Evolutionary conservation across 2,113 vertebrate species (phyloP).

Genomic region (Oryzias woworae): DNA sequence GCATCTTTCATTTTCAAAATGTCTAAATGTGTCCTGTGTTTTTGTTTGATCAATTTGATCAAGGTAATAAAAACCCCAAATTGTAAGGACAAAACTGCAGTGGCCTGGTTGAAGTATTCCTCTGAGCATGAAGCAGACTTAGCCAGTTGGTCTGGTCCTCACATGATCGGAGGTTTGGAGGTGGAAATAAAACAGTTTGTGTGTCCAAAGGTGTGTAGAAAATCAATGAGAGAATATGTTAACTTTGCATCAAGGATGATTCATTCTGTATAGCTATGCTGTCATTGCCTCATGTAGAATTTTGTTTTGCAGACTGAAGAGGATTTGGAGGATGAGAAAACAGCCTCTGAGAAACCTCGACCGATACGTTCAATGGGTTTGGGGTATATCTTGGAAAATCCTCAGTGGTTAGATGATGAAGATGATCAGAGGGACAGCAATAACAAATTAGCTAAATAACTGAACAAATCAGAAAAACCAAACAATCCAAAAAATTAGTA

Average conservation of each 20-base stretch:
- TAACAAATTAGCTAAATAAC: no score
- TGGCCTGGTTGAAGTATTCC: conserved; percentile 61
- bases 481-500: no score
- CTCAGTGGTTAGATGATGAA: conserved; percentile 53
- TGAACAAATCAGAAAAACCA: no score
- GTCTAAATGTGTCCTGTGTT: neutral
- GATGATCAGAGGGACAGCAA: no score
- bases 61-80: conserved; percentile 38
- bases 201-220: conserved; percentile 51
- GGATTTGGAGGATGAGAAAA: fast-evolving
- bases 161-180: conserved; percentile 47
- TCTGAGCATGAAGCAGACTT: conserved; percentile 46
- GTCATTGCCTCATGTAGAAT: neutral
- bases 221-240: neutral
- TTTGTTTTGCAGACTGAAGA: conserved; percentile 30
- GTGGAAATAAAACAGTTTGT: conserved; percentile 46
- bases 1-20: neutral
- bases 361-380: conserved; percentile 38
- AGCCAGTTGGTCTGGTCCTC: conserved; percentile 55
- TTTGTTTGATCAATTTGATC: conserved; percentile 1
- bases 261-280: neutral
- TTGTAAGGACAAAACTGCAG: neutral
- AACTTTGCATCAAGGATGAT: no score
- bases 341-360: neutral
- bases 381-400: conserved; percentile 61